phyloP scores from a whole-genome alignment of 2,797 vertebrate genomes.

The Sebastes alutus region DNA sequence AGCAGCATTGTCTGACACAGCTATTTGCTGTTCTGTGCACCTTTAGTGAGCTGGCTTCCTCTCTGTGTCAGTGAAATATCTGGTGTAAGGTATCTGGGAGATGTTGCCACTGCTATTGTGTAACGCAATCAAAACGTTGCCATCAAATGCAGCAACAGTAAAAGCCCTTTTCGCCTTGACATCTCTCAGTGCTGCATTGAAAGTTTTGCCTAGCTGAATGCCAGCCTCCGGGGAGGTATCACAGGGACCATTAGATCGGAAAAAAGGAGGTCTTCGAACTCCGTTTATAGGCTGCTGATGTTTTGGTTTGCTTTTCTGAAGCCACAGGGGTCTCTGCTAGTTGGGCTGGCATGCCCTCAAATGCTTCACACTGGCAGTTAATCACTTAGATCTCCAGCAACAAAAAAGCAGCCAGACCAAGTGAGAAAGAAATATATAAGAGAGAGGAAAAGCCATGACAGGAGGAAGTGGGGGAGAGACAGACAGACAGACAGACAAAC shows the following conservation, averaged over 20 bases:
- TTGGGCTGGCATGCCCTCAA: conserved; percentile 53
- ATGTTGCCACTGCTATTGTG: conserved; percentile 27
- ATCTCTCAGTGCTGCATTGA: conserved; percentile 28
- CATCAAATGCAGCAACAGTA: conserved; percentile 18
- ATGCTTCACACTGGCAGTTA: conserved; percentile 65
- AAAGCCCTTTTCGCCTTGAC: conserved; percentile 27
- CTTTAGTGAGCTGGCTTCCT: neutral
- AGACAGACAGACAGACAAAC: neutral
- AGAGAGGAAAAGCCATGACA: neutral
- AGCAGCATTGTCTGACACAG: conserved; percentile 28
- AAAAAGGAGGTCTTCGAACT: conserved; percentile 52
- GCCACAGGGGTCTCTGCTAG: conserved; percentile 59
- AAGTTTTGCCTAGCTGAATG: conserved; percentile 30
- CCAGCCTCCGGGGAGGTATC: conserved; percentile 53
- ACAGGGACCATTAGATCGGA: conserved; percentile 64
- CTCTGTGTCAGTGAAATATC: neutral
- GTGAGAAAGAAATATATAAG: conserved; percentile 30
- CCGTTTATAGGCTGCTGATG: conserved; percentile 53
- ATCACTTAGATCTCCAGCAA: conserved; percentile 65
- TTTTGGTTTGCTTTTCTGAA: conserved; percentile 50
- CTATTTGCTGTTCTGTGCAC: conserved; percentile 7
- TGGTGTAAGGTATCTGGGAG: conserved; percentile 20
- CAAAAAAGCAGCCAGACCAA: conserved; percentile 32
- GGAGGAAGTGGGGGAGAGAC: neutral
- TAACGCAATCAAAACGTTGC: conserved; percentile 34